These are phyloP conservation scores for Phaethon lepturus DNA, from an alignment of 2,113 vertebrate species.

Conservation along the genomic window DNA sequence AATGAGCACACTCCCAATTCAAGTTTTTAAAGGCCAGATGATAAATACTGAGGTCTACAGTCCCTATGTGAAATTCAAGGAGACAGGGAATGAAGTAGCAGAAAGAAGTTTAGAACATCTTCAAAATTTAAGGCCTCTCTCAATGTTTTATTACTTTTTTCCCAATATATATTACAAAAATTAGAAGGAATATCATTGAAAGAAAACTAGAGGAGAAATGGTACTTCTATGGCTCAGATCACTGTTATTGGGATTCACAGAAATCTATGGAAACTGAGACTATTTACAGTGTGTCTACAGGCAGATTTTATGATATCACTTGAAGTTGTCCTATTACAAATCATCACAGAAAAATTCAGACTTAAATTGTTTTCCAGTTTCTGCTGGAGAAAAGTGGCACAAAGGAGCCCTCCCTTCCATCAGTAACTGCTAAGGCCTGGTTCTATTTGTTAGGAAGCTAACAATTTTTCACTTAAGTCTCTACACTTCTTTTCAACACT, in stretches of 20 bases:
- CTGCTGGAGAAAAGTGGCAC: background rate
- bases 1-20: background rate
- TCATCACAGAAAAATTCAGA: background rate
- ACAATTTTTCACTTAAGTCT: background rate
- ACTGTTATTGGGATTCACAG: background rate
- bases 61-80: background rate
- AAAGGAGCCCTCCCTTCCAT: background rate
- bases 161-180: background rate
- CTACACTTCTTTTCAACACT: background rate
- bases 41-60: background rate
- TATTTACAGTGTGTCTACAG: background rate
- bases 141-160: background rate
- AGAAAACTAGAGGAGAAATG: background rate
- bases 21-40: background rate
- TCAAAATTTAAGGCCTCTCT: background rate
- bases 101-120: background rate
- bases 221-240: background rate
- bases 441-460: background rate
- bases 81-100: background rate
- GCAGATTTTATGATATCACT: background rate
- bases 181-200: background rate
- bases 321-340: background rate
- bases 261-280: background rate
- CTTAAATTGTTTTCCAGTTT: background rate
- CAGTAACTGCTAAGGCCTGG: background rate